Evolutionary conservation across 1,140 invertebrate genomes (phyloP).

Genomic region (Platyscapa corneri): DNA sequence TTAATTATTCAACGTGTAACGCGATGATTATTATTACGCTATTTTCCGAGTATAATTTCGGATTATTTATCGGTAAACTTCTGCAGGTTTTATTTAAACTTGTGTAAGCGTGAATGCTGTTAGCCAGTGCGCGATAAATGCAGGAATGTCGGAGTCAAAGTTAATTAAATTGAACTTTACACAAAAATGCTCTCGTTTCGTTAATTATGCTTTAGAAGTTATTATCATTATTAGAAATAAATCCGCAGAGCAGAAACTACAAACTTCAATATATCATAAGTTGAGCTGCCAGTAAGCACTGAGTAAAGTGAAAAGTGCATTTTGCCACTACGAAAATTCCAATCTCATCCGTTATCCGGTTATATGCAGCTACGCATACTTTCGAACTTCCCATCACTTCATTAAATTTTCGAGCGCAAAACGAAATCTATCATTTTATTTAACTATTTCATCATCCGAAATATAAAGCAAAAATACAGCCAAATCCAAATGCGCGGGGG

Average conservation of each 20-base stretch:
- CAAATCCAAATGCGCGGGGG: not conserved
- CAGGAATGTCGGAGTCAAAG: no score
- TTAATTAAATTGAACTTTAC: not conserved
- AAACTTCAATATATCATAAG: not conserved
- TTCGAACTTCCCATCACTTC: not conserved
- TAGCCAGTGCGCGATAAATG: no score
- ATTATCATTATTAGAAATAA: conserved; percentile 1
- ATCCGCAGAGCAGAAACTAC: not conserved
- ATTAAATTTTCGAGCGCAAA: conserved; percentile 21
- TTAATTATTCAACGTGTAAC: no score
- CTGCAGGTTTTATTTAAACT: no score
- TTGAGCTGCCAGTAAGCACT: not conserved
- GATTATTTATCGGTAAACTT: no score
- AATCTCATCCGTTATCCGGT: conserved; percentile 33
- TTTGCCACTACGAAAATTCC: conserved; percentile 21
- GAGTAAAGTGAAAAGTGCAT: conserved; percentile 11
- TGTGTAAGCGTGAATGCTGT: no score
- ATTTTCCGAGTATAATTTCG: no score
- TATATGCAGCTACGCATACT: not conserved
- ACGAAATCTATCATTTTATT: not conserved
- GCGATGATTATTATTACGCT: no score
- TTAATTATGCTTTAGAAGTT: not conserved
- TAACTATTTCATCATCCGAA: not conserved
- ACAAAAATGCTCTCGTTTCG: not conserved
- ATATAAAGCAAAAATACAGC: not conserved